Base-by-base conservation (phyloP, 2,888 invertebrate species). In the Hetaerina titia region DNA sequence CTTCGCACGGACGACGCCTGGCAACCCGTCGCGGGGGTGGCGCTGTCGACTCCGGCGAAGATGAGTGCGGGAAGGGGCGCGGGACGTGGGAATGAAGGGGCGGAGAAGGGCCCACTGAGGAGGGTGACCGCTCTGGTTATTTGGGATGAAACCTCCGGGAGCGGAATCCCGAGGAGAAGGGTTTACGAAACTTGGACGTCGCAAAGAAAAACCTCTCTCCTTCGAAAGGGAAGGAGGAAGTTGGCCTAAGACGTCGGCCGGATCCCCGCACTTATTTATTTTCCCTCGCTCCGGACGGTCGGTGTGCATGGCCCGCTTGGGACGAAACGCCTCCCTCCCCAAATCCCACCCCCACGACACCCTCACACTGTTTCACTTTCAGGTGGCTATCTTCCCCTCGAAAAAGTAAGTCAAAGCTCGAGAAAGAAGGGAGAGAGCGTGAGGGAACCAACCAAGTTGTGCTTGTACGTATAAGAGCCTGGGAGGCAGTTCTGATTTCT, bases 121-220 rank as follows among this genome's bases (percentile, higher is more conserved):
- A 22, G 69, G 69, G 17, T 4, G 60, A 5, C 17, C 13, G 6
- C 60, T 17, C n/a, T 5, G n/a, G 22, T 69, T 69, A n/a, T 69
- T 69, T n/a, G 69, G 5, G 5, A n/a, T 5, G n/a, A 69, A 69
- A 22, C 69, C 69, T 69, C n/a, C 69, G 69, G 69, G 69, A 69
- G n/a, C 19, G n/a, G 69, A n/a, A n/a, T 69, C 69, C n/a, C 8
- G 69, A 69, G 22, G 22, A 19, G 69, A 69, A 6, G 69, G 69
- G n/a, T 69, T 69, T 69, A 69, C 69, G n/a, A 69, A 69, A 69
- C 69, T 69, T 69, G 19, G 69, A n/a, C 69, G 69, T 69, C 69
- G 69, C 69, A 22, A n/a, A n/a, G 69, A 69, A 69, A 22, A 69
- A 7, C 22, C 22, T n/a, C 22, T 19, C 45, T 45, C 45, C 45